These are phyloP conservation scores for Megaceryle torquata DNA, from an alignment of 2,113 vertebrate species.

Conservation along the genomic window DNA sequence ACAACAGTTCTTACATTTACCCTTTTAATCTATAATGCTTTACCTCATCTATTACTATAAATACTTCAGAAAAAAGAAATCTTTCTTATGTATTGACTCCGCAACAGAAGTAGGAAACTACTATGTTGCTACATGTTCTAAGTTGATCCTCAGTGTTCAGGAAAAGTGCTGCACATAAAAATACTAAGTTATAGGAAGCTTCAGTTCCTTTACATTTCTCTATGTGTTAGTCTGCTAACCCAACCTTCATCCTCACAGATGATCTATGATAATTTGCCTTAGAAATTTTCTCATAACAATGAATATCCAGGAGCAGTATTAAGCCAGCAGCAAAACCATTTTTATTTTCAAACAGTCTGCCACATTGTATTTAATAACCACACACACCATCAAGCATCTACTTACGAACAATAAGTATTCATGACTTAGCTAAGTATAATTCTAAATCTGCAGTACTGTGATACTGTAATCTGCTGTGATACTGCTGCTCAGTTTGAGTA, in stretches of 20 bases:
- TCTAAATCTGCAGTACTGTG: neutral
- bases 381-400: neutral
- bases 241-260: neutral
- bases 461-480: neutral
- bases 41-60: neutral
- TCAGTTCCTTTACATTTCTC: neutral
- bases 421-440: neutral
- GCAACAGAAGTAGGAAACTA: neutral
- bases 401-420: neutral
- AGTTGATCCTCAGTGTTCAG: neutral
- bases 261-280: conserved; percentile 12
- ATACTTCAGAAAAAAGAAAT: neutral
- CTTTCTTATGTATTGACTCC: neutral
- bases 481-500: neutral
- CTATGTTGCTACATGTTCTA: neutral
- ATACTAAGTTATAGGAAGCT: neutral
- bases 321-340: neutral
- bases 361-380: neutral
- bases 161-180: neutral
- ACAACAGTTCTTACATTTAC: neutral
- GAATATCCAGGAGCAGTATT: neutral
- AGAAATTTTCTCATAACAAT: neutral
- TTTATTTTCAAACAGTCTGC: conserved; percentile 58
- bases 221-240: neutral
- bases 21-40: neutral